Evolutionary conservation across 2,113 vertebrate species (phyloP), one percentile per base, ranked within the genome.

Genomic region (Raja brachyura): DNA sequence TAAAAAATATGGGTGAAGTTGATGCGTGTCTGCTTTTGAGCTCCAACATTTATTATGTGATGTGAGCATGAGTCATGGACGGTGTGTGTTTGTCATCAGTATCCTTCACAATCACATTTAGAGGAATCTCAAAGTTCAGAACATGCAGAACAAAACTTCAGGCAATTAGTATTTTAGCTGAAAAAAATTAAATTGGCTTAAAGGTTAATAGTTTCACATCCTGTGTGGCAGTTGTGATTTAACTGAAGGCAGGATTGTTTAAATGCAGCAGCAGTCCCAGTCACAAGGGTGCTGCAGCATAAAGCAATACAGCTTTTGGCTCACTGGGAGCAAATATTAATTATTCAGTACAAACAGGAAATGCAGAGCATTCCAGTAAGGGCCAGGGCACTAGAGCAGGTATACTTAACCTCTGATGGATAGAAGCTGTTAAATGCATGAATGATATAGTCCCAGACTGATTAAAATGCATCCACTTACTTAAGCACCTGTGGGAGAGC

Each of bases 341-440:
- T 92, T 92, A 92, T 92, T 92, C 33, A 92, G 90, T 54, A 73
- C 20, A 33, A 48, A 73, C 90, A 92, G 90, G 90, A 92, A 92
- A 92, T 92, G 68, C 33, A 92, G 90, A 92, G 63, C 31, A 54
- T 92, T 92, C 18, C 33, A 70, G 39, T 73, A 25, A 92, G 90
- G 90, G 39, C 61, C 66, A 74, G 39, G 88, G 39, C 39, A 54
- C 33, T 73, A 63, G 68, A 74, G 54, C 70, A 73, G 66, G 6
- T 48, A 74, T 54, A 73, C 66, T 92, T 74, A 39, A 92, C 68
- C 90, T 73, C 66, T 92, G 68, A 13, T 90, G n/a, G n/a, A 14
- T 14, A 48, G 90, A 92, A 54, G 33, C 31, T 20, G 3, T 73
- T 25, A 25, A 10, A 25, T 66, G 14, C 88, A 48, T 13, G 63